These are phyloP conservation scores for Papilio polyxenes DNA, from an alignment of 1,140 invertebrate species.

Conservation along the genomic window DNA sequence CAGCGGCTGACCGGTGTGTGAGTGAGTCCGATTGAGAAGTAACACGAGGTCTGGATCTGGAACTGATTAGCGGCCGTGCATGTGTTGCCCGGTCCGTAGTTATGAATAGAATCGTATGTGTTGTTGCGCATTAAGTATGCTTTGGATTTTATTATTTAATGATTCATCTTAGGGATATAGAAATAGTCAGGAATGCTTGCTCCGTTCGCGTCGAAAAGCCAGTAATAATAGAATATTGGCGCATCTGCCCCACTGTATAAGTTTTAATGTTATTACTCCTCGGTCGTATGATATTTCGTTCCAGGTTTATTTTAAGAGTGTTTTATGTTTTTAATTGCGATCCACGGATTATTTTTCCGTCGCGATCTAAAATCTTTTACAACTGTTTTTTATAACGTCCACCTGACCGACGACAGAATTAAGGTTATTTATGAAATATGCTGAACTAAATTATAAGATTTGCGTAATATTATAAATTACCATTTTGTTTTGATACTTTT, in stretches of 20 bases:
- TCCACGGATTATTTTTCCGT: conserved; percentile 71
- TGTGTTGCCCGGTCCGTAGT: conserved; percentile 66
- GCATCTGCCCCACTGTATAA: conserved; percentile 78
- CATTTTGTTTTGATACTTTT: conserved; percentile 58
- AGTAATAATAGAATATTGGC: conserved; percentile 81
- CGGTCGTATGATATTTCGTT: conserved; percentile 70
- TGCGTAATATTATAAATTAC: conserved; percentile 62
- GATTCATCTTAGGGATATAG: conserved; percentile 80
- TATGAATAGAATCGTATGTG: conserved; percentile 70
- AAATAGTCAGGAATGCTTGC: conserved; percentile 79
- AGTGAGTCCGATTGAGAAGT: conserved; percentile 73
- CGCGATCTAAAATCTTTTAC: conserved; percentile 71
- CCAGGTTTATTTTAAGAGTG: conserved; percentile 75
- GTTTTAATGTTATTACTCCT: conserved; percentile 78
- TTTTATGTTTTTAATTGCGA: conserved; percentile 80
- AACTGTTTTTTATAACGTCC: conserved; percentile 71
- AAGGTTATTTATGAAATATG: conserved; percentile 75
- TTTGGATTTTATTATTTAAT: conserved; percentile 81
- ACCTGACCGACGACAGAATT: conserved; percentile 75
- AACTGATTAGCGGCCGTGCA: conserved; percentile 72
- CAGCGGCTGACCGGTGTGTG: conserved; percentile 60
- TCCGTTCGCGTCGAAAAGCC: conserved; percentile 76
- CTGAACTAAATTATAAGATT: conserved; percentile 63
- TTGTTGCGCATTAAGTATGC: conserved; percentile 78
- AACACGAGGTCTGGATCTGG: conserved; percentile 69